These are phyloP conservation scores for Oscheius sp. DNA, from an alignment of 2,888 invertebrate genomes.

Conservation along the genomic window DNA sequence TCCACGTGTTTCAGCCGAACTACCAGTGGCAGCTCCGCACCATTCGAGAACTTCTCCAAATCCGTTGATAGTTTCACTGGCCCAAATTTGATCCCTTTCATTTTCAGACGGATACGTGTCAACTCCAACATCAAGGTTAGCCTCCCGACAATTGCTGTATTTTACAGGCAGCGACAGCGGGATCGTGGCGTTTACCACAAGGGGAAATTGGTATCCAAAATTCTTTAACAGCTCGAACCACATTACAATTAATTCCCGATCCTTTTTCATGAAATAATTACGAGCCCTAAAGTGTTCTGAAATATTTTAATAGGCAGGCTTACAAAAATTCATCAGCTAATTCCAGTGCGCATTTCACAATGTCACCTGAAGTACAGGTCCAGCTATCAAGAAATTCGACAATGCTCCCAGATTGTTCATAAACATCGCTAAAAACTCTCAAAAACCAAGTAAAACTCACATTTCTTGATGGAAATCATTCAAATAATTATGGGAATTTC, in stretches of 20 bases:
- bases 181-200: not conserved
- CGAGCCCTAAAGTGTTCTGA: not conserved
- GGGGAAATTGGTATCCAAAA: conserved; percentile 31
- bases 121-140: conserved; percentile 9
- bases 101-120: not conserved
- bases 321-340: not conserved
- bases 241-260: conserved; percentile 25
- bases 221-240: conserved; percentile 38
- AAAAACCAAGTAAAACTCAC: conserved; percentile 11
- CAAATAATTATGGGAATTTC: conserved; percentile 55
- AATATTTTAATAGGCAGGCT: conserved; percentile 3
- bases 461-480: conserved; percentile 51
- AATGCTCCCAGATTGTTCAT: not conserved
- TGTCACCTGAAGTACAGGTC: not conserved
- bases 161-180: not conserved
- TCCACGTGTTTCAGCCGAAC: too few species aligned
- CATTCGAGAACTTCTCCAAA: not conserved
- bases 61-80: not conserved
- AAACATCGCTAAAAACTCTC: conserved; percentile 21
- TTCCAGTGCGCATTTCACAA: not conserved
- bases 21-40: not conserved
- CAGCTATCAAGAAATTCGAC: not conserved
- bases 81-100: not conserved
- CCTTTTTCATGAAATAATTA: conserved; percentile 42
- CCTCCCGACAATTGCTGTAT: not conserved